Conservation (phyloP, 2,113 vertebrate species). For the Bubalus kerabau region DNA sequence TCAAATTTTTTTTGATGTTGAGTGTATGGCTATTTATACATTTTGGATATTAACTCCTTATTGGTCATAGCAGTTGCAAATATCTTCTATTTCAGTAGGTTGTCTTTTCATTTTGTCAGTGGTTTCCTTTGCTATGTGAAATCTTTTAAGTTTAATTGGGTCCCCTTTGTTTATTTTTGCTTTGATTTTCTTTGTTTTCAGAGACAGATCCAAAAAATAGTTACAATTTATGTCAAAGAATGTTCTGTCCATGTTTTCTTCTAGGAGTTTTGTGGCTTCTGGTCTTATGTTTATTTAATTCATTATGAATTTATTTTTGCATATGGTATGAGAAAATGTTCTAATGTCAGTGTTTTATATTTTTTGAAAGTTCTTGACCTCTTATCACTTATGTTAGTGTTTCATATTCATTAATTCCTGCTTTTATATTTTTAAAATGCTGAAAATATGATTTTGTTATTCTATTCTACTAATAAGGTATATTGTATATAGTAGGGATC, state of each 20-base stretch:
- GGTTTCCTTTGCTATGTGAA: not conserved
- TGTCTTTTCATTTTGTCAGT: not conserved
- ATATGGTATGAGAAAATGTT: not conserved
- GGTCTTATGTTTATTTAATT: not conserved
- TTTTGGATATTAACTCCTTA: not conserved
- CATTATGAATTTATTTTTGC: not conserved
- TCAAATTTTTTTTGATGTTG: not conserved
- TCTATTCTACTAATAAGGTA: not conserved
- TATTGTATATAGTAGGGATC: not conserved
- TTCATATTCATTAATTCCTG: not conserved
- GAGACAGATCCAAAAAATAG: not conserved
- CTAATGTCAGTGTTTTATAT: not conserved
- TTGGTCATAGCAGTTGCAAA: not conserved
- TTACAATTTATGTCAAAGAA: not conserved
- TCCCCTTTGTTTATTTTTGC: not conserved
- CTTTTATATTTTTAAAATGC: not conserved
- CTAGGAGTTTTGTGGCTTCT: not conserved
- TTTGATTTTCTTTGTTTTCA: not conserved
- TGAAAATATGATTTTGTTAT: not conserved
- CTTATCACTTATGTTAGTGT: not conserved
- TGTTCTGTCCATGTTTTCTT: not conserved
- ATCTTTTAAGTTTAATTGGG: not conserved
- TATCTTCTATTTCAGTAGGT: not conserved
- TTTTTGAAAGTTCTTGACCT: not conserved
- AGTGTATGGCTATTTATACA: not conserved